phyloP scores from a whole-genome alignment of 2,113 vertebrate species.

The Sinosuthora webbiana region DNA sequence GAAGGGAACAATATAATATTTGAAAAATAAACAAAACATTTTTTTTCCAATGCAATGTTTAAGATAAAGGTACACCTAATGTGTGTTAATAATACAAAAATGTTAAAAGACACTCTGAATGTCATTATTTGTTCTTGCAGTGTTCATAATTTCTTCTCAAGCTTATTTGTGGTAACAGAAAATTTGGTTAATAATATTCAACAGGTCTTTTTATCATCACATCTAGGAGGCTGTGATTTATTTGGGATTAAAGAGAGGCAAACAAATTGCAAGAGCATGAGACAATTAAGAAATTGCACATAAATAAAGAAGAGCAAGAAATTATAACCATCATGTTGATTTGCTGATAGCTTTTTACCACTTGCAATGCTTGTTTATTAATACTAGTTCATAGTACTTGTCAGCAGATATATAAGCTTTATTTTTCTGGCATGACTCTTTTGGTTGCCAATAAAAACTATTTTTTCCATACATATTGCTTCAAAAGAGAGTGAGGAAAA shows the following conservation, averaged over 20 bases:
- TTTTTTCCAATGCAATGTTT: not conserved
- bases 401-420: not conserved
- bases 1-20: not conserved
- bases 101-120: not conserved
- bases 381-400: not conserved
- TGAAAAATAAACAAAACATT: not conserved
- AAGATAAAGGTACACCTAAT: not conserved
- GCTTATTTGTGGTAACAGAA: not conserved
- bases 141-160: not conserved
- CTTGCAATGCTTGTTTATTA: not conserved
- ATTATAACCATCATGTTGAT: not conserved
- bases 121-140: not conserved
- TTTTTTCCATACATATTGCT: not conserved
- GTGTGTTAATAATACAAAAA: not conserved
- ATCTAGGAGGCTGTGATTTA: not conserved
- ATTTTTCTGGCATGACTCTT: not conserved
- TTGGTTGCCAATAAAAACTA: not conserved
- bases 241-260: not conserved
- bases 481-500: not conserved
- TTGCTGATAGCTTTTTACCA: not conserved
- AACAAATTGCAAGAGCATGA: not conserved
- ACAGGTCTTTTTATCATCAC: not conserved
- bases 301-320: not conserved
- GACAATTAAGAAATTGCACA: not conserved
- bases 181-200: not conserved